These are phyloP conservation scores for Clarias platycephalus DNA, from an alignment of 2,797 vertebrate genomes.

Conservation along the genomic window DNA sequence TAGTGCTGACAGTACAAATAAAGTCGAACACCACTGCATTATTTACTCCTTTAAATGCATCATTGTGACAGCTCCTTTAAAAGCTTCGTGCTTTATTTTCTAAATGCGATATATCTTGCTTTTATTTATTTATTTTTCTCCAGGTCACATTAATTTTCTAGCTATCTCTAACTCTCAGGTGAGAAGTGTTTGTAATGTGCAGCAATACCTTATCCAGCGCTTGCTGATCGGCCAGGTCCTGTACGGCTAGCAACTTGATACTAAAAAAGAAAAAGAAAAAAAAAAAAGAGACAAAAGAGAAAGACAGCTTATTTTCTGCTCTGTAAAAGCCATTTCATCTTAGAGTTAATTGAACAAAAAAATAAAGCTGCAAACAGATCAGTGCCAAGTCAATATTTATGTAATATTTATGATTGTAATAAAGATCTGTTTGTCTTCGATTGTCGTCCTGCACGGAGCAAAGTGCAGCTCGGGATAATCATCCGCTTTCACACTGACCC, in stretches of 20 bases:
- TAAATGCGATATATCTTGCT: not conserved
- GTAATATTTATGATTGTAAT: not conserved
- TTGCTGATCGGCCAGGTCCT: constrained; percentile 88
- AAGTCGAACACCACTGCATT: not conserved
- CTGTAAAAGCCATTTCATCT: not conserved
- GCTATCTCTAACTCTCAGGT: too few species aligned
- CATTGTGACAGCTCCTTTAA: not conserved
- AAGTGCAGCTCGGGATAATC: not conserved
- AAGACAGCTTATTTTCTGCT: not conserved
- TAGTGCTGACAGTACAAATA: not conserved
- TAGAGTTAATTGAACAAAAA: not conserved
- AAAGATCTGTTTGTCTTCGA: not conserved
- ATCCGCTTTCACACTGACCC: not conserved
- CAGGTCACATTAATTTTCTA: too few species aligned
- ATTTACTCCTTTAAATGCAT: not conserved
- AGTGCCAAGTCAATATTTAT: constrained; percentile 15
- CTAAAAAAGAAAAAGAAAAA: constrained; percentile 61
- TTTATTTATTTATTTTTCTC: too few species aligned
- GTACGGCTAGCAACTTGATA: constrained; percentile 93
- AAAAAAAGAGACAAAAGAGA: constrained; percentile 21
- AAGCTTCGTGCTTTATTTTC: not conserved
- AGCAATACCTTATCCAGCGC: constrained; percentile 85
- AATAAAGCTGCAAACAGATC: not conserved
- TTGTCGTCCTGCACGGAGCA: not conserved
- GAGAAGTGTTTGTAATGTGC: not conserved